Evolutionary conservation across 2,888 invertebrate genomes (phyloP), one percentile per base, ranked within the genome.

Genomic region (Phanerotoma sp.): DNA sequence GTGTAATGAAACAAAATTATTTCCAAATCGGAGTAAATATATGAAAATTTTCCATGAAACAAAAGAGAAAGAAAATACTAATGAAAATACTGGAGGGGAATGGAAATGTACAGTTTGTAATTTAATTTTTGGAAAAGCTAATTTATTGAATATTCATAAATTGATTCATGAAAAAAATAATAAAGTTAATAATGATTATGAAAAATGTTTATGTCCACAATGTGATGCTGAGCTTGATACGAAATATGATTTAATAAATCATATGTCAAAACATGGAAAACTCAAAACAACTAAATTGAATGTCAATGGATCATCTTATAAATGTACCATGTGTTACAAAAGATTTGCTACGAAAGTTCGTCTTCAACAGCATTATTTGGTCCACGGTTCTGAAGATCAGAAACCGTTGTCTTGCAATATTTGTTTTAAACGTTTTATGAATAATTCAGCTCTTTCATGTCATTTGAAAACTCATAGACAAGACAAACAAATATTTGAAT

Each of bases 391-490:
- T 6, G 86, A 88, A 60, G 85, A 87, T 57, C 78, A 81, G n/a
- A 88, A 88, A 72, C 86, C 87, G 11, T 75, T 86, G 57, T 82
- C 86, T 68, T 89, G 89, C 71, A 78, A 81, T 33, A 77, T 82
- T 40, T 88, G 88, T 66, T 78, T 79, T 30, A 86, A 86, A 70
- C 74, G 85, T 48, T 88, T 89, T 73, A 80, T 88, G 67, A 89
- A 86, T 63, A 86, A 86, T 68, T 86, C 88, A 0, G 88, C 89
- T 3, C 76, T 89, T 18, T 81, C 86, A 3, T 86, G 87, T 63
- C 89, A 90, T 72, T 72, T 86, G 55, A 88, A 88, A 76, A 85
- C 84, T 4, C 89, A 89, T 68, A 76, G 78, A 69, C 76, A 78
- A 61, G 83, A 84, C 54, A 82, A 82, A 61, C 84, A 84, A 65